Evolutionary conservation across 2,888 invertebrate genomes (phyloP), one percentile per base, ranked within the genome.

Genomic region (Panopea generosa): DNA sequence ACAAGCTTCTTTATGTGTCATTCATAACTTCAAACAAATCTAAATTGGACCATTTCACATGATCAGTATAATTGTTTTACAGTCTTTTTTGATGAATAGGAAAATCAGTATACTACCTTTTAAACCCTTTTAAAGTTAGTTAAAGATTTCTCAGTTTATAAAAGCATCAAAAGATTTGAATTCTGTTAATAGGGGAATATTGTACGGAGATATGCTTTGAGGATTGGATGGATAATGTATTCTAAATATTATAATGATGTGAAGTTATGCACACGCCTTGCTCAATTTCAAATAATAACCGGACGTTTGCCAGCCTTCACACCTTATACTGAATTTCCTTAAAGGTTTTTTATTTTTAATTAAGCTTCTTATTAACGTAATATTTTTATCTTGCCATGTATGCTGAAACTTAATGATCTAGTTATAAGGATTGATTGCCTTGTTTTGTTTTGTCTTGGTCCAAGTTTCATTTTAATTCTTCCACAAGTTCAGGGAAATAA

Each of bases 61-160:
- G 53, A 75, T 65, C 60, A 65, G 49, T 38, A 59, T 69, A 65
- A 75, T 75, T 75, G 60, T 63, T 65, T 68, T 27, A 20, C 53
- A 40, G 40, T 22, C 27, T 26, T 26, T 11, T 53, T 26, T 26
- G 29, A 26, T 26, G 53, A 53, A 29, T 24, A 16, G 53, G 7
- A 33, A 11, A 33, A 7, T 33, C 11, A 33, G 11, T n/a, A n/a
- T n/a, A n/a, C n/a, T n/a, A n/a, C n/a, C n/a, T 4, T 33, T 33
- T 4, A 33, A 11, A 11, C 33, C 33, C 11, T 56, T 38, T 33
- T 56, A 22, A 56, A 56, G 22, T 56, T 24, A 24, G 29, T 56
- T 22, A 33, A 56, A 56, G 38, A 33, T 20, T 24, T 20, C 14
- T 11, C 29, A 22, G 38, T 22, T 18, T 56, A 33, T 40, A 56